These are phyloP conservation scores for Oscheius sp. DNA, from an alignment of 2,888 invertebrate genomes.

Conservation along the genomic window DNA sequence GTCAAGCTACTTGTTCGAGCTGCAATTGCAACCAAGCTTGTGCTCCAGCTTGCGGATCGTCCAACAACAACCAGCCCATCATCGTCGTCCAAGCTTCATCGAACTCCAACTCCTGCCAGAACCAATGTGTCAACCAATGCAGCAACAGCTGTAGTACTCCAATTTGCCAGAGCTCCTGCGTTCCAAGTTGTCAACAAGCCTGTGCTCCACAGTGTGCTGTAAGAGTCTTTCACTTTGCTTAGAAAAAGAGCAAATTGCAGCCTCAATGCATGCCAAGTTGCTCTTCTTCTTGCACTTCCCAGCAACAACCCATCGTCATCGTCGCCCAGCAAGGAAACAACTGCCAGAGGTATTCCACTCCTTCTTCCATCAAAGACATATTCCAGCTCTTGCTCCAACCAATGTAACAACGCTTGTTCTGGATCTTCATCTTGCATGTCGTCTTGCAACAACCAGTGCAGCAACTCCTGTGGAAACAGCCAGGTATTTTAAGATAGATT, in stretches of 20 bases:
- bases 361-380: too few species aligned
- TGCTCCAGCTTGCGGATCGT: constrained; percentile 45
- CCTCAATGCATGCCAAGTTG: constrained; percentile 51
- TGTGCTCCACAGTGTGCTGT: constrained; percentile 22
- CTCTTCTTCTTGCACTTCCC: constrained; percentile 23
- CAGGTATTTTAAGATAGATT: too few species aligned
- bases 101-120: constrained; percentile 47
- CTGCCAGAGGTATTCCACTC: too few species aligned
- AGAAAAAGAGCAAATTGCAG: too few species aligned
- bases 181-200: constrained; percentile 44
- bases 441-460: constrained; percentile 49
- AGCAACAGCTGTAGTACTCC: constrained; percentile 47
- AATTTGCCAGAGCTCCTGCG: constrained; percentile 49
- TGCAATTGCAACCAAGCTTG: constrained; percentile 54
- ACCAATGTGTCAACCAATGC: constrained; percentile 52
- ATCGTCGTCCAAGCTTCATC: constrained; percentile 31
- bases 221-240: too few species aligned
- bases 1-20: constrained; percentile 44
- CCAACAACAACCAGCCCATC: constrained; percentile 27
- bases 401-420: constrained; percentile 50
- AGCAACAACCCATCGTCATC: constrained; percentile 46
- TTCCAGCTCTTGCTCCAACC: constrained; percentile 44
- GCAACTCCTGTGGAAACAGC: background rate
- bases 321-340: constrained; percentile 50
- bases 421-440: constrained; percentile 42